A percentile compares a stretch with the other conserved stretches of the same genome.
These are phyloP conservation scores for Podarcis muralis DNA, from an alignment of 2,113 vertebrate species.

Conservation along the genomic window DNA sequence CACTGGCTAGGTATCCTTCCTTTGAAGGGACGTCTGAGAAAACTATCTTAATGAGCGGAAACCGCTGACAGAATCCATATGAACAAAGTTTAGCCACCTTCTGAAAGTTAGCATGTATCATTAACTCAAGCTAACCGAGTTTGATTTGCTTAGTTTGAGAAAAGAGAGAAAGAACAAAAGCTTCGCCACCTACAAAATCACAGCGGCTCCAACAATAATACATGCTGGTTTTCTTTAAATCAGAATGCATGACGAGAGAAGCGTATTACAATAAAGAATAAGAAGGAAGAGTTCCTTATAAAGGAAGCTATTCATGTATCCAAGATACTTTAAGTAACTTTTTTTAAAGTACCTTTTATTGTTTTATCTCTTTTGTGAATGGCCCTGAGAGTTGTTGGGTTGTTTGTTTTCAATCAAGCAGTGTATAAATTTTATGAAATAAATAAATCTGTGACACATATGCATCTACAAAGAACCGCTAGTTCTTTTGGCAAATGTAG, in stretches of 20 bases:
- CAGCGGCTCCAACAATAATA: conserved; percentile 7
- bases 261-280: neutral
- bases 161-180: neutral
- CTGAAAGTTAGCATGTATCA: conserved; percentile 14
- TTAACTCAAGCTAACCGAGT: neutral
- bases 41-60: conserved; percentile 43
- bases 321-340: neutral
- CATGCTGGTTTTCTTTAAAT: conserved; percentile 12
- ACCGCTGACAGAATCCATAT: conserved; percentile 20
- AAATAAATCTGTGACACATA: too few species aligned
- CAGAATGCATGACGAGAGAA: conserved; percentile 19
- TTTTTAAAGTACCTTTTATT: neutral
- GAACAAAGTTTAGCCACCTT: conserved; percentile 17
- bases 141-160: conserved; percentile 17
- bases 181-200: neutral
- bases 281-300: neutral
- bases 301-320: conserved; percentile 25
- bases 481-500: neutral
- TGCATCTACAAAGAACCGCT: too few species aligned
- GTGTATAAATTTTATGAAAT: too few species aligned
- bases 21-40: conserved; percentile 44
- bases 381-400: too few species aligned
- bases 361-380: too few species aligned
- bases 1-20: conserved; percentile 46
- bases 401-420: too few species aligned